A percentile compares a stretch with the other conserved stretches of the same genome.
Conservation (phyloP, 2,797 vertebrate species). For the Pempheris klunzingeri region DNA sequence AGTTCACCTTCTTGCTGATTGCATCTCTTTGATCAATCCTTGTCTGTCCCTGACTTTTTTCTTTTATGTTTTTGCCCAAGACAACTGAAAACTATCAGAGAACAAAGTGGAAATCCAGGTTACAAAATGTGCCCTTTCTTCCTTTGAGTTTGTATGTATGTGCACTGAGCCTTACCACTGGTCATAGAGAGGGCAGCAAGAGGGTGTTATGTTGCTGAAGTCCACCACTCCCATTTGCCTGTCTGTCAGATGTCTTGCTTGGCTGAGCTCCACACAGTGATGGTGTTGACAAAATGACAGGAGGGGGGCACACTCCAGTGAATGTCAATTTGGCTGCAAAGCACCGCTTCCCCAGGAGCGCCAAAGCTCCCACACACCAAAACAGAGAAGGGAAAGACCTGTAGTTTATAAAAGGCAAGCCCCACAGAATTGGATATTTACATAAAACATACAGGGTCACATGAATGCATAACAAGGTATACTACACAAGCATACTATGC, state of each 20-base stretch:
- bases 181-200: slow-evolving; percentile 70
- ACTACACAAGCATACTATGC: slow-evolving; percentile 19
- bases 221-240: slow-evolving; percentile 85
- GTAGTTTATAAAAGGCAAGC: slow-evolving; percentile 41
- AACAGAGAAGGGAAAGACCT: slow-evolving; percentile 47
- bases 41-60: slow-evolving; percentile 9
- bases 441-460: slow-evolving; percentile 36
- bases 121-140: slow-evolving; percentile 30
- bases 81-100: slow-evolving; percentile 23
- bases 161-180: slow-evolving; percentile 58
- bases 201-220: slow-evolving; percentile 82
- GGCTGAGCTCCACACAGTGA: slow-evolving; percentile 83
- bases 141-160: slow-evolving; percentile 45
- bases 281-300: slow-evolving; percentile 87
- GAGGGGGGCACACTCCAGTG: slow-evolving; percentile 77
- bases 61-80: not conserved
- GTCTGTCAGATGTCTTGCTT: slow-evolving; percentile 85
- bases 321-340: slow-evolving; percentile 84
- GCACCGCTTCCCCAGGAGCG: slow-evolving; percentile 73
- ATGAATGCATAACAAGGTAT: slow-evolving; percentile 12
- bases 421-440: slow-evolving; percentile 38
- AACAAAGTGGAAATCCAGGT: slow-evolving; percentile 33
- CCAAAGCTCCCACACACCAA: slow-evolving; percentile 55
- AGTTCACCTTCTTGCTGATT: slow-evolving; percentile 58
- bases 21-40: slow-evolving; percentile 62